Percentiles rank a stretch among this genome's conserved stretches.
phyloP scores from a whole-genome alignment of 2,888 invertebrate genomes.

The Heliconius ismenius region DNA sequence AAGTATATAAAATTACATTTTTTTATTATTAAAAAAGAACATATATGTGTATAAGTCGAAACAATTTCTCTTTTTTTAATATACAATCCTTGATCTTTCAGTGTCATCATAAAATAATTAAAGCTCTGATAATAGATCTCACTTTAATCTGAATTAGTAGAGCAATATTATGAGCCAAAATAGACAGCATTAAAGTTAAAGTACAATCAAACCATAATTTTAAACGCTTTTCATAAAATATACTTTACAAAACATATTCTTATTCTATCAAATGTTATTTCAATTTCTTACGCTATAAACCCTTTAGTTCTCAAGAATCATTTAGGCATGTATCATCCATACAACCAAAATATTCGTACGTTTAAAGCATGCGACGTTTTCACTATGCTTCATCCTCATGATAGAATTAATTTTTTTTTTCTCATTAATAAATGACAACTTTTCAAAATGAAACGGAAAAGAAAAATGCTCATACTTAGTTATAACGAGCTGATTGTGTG shows the following conservation, averaged over 20 bases:
- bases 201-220: background rate
- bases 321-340: constrained; percentile 23
- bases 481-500: constrained; percentile 9
- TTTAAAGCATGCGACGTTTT: constrained; percentile 17
- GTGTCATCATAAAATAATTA: background rate
- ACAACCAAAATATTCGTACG: background rate
- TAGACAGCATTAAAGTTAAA: background rate
- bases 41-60: too few species aligned
- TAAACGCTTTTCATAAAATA: background rate
- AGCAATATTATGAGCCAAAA: background rate
- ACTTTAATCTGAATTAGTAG: background rate
- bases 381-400: constrained; percentile 11
- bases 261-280: background rate
- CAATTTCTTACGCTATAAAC: constrained; percentile 2
- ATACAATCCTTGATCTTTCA: background rate
- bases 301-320: background rate
- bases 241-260: constrained; percentile 2
- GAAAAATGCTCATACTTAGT: background rate
- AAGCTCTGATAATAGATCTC: background rate
- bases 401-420: background rate
- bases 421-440: background rate
- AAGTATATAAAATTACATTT: background rate
- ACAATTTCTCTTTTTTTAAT: background rate
- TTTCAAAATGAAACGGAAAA: constrained; percentile 14
- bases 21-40: background rate